Evolutionary conservation across 2,113 vertebrate species (phyloP).

Genomic region (Laticauda colubrina): DNA sequence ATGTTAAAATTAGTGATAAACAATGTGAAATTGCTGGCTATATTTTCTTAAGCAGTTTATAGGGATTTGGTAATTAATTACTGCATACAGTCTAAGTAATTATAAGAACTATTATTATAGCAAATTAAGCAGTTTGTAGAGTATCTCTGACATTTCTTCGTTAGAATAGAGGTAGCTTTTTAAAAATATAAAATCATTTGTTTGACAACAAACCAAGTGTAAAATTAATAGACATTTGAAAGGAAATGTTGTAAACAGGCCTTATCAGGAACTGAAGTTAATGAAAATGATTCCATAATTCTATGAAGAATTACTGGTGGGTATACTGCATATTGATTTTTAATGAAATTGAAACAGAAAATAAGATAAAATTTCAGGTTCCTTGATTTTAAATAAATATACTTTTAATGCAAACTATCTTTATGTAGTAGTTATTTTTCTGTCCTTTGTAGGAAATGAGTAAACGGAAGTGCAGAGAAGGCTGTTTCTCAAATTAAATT

Average conservation of each 20-base stretch:
- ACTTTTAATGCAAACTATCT: conserved; percentile 43
- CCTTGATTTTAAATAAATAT: conserved; percentile 51
- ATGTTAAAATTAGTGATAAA: background rate
- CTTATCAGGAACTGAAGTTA: conserved; percentile 62
- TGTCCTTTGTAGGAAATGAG: conserved; percentile 43
- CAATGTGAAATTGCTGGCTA: background rate
- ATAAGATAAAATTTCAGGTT: conserved; percentile 43
- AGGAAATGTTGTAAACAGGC: conserved; percentile 55
- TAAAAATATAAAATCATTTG: conserved; percentile 48
- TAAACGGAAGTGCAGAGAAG: conserved; percentile 42
- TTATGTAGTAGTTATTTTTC: conserved; percentile 57
- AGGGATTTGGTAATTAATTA: background rate
- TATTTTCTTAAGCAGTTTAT: background rate
- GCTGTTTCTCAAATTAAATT: conserved; percentile 36
- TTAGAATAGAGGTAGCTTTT: conserved; percentile 52
- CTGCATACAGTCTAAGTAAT: background rate
- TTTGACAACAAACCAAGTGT: conserved; percentile 62
- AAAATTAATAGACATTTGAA: conserved; percentile 64
- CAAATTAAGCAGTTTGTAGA: conserved; percentile 32
- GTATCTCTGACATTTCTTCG: conserved; percentile 42
- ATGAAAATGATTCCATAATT: conserved; percentile 58
- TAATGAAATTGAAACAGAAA: conserved; percentile 53
- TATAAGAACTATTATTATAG: conserved; percentile 10
- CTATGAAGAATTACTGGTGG: conserved; percentile 42
- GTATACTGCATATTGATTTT: background rate